Evolutionary conservation across 2,797 vertebrate species (phyloP), one percentile per base, ranked within the genome.

Genomic region (Mycteria americana): DNA sequence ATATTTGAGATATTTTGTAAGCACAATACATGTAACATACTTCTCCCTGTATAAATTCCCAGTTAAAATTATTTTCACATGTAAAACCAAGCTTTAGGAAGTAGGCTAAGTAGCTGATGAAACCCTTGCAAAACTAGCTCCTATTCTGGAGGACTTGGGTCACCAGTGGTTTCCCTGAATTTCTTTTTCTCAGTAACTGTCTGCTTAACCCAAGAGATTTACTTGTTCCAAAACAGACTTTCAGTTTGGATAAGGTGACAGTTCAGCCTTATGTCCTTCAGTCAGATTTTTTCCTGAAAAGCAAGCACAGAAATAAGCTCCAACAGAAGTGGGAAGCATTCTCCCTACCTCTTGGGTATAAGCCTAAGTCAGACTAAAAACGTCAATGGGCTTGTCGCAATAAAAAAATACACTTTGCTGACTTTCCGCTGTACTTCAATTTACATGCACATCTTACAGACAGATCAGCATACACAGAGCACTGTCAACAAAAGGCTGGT

Each of bases 141-240:
- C 30, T 28, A 0, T 10, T 63, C 19, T 41, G 18, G 57, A 45
- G 23, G n/a, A 31, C 13, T 25, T 11, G 0, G 3, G 33, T 31
- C 4, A 15, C 11, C 7, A 5, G 18, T 33, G 27, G 10, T 30
- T 67, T 51, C 46, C 37, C 23, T 12, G 10, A 22, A 7, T 28
- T 13, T n/a, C 21, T 48, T 85, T 30, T 30, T 39, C 37, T 85
- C 64, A 15, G 27, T 24, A 67, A 37, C 56, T 45, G 6, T 31
- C 53, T 63, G 45, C 75, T 82, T 37, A 79, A 54, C 24, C 18
- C 9, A 50, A 43, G 43, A 63, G 8, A 37, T 33, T 6, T 6
- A 73, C 4, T 41, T 70, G 70, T 56, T 56, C 37, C 64, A 60
- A 50, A 86, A 35, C 25, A 78, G 17, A n/a, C 23, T 45, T 65